Evolutionary conservation across 2,797 vertebrate genomes (phyloP).

Genomic region (Halcyon leucocephala): DNA sequence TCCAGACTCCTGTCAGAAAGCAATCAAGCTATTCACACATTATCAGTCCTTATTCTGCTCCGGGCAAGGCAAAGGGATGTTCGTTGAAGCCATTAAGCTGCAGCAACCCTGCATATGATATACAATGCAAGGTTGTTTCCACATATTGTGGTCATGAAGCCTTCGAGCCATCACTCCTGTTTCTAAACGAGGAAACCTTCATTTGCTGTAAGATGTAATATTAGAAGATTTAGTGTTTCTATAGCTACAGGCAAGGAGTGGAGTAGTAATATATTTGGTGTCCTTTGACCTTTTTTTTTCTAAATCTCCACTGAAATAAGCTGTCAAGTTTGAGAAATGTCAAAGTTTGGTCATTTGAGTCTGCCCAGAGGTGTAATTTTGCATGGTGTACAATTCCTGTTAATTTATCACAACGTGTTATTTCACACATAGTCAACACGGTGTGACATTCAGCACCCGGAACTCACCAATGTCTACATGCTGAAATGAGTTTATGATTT

Average conservation of each 20-base stretch:
- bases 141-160: neutral
- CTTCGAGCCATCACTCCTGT: neutral
- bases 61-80: neutral
- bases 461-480: neutral
- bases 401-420: slow-evolving; percentile 51
- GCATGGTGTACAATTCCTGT: slow-evolving; percentile 33
- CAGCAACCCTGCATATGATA: rapidly evolving
- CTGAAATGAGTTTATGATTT: neutral
- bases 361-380: slow-evolving; percentile 45
- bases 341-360: slow-evolving; percentile 56
- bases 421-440: slow-evolving; percentile 50
- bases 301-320: slow-evolving; percentile 56
- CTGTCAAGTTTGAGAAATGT: slow-evolving; percentile 69
- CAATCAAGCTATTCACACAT: rapidly evolving
- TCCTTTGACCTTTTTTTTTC: slow-evolving; percentile 47
- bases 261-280: slow-evolving; percentile 26
- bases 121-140: neutral
- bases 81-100: neutral
- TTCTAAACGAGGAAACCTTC: neutral
- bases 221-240: slow-evolving; percentile 27
- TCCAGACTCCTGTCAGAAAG: neutral
- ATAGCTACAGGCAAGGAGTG: neutral
- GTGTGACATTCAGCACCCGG: slow-evolving; percentile 42
- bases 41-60: neutral
- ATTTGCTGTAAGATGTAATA: neutral